phyloP scores from a whole-genome alignment of 2,797 vertebrate species.

The Vipera latastei region DNA sequence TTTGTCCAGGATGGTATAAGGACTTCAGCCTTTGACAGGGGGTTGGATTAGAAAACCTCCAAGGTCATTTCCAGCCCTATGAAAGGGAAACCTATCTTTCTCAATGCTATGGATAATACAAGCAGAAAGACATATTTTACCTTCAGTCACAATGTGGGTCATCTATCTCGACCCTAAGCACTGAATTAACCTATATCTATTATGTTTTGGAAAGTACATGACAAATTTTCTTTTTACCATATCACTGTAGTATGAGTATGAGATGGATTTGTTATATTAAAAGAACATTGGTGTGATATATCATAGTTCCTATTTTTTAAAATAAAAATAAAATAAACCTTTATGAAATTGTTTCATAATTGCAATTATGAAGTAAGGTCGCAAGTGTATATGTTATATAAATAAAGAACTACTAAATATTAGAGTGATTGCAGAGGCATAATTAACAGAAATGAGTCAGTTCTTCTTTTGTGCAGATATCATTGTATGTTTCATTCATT shows the following conservation, averaged over 20 bases:
- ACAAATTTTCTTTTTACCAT: neutral
- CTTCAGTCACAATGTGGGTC: neutral
- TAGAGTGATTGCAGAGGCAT: neutral
- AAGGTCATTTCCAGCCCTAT: neutral
- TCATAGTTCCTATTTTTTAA: neutral
- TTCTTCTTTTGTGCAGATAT: neutral
- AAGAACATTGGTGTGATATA: neutral
- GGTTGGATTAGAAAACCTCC: neutral
- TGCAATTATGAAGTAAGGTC: neutral
- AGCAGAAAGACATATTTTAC: neutral
- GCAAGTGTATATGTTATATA: neutral
- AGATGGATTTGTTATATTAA: neutral
- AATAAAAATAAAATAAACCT: neutral
- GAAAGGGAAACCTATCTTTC: neutral
- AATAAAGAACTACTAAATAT: neutral
- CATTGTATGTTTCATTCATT: neutral
- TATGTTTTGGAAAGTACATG: neutral
- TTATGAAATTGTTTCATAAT: neutral
- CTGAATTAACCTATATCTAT: neutral
- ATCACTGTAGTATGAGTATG: neutral
- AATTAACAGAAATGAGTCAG: neutral
- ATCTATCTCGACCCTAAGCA: neutral
- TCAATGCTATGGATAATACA: neutral
- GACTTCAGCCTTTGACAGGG: neutral
- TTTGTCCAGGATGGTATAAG: neutral